Base-by-base conservation (phyloP, 1,140 invertebrate genomes). In the Drosophila lini region DNA sequence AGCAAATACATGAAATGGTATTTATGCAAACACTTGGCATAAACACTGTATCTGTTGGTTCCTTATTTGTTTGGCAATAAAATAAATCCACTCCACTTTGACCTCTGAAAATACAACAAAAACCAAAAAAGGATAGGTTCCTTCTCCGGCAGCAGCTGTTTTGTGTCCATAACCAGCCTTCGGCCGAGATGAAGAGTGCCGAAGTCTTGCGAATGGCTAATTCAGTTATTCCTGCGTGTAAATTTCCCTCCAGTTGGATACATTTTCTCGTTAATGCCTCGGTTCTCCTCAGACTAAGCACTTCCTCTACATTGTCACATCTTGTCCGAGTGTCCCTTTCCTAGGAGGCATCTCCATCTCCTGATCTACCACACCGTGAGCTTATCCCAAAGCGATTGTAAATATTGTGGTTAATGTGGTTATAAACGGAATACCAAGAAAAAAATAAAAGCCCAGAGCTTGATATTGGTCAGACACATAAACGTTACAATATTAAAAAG, bases 21-120 rank as follows among this genome's bases (percentile, higher is more conserved):
- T 55, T 55, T 22, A 53, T 38, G 9, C 52, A 41, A 25, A 48
- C 57, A 56, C 56, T 65, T 69, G 19, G 44, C 44, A 50, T 50
- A 32, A 50, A 50, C 47, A 50, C 34, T 5, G 22, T 28, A 45
- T 31, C 22, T 63, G 25, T 74, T 58, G 19, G 45, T 53, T 58
- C 36, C 61, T 67, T 25, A 57, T 40, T 57, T 59, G 57, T 47
- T 61, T 53, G 71, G 80, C 84, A 88, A 88, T 88, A 88, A 88
- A 88, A 88, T 89, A 88, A 88, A 88, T 88, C 83, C 80, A 89
- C 83, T 84, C 74, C 84, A 88, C 76, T 73, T 80, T 83, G 81
- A 83, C 83, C 83, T 77, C 40, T 74, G 82, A 77, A 78, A 52
- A 48, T 32, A 50, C 15, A n/a, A 13, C 50, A 25, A 16, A 40